These are phyloP conservation scores for Isaurus tuberculatus DNA, from an alignment of 92 coral and sea anemone species.

Conservation along the genomic window DNA sequence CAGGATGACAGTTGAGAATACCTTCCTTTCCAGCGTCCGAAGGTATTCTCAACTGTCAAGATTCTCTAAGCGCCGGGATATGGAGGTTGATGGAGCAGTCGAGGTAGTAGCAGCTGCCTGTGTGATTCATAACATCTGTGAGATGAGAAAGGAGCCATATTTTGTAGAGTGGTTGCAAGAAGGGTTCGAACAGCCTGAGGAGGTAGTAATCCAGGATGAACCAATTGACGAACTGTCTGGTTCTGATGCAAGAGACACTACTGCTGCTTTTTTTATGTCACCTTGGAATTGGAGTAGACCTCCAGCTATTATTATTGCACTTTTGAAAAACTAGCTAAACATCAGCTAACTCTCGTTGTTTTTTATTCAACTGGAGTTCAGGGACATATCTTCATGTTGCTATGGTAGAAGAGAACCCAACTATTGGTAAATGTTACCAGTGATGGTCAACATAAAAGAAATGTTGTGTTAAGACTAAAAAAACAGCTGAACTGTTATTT, in stretches of 20 bases:
- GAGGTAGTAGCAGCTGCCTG: conserved; percentile 39
- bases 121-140: conserved; percentile 47
- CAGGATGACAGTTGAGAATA: conserved; percentile 56
- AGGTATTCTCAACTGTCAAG: no score
- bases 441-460: neutral
- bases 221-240: conserved; percentile 48
- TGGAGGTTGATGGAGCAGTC: conserved; percentile 35
- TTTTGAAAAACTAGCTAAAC: conserved; percentile 30
- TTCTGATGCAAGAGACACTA: conserved; percentile 43
- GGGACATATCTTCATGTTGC: conserved; percentile 44
- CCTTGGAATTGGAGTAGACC: conserved; percentile 47
- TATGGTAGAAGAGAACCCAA: conserved; percentile 38
- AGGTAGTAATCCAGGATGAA: conserved; percentile 44
- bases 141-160: conserved; percentile 47
- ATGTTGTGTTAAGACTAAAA: conserved; percentile 1
- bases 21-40: conserved; percentile 55
- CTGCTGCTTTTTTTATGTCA: conserved; percentile 52
- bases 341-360: conserved; percentile 42
- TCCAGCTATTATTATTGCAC: conserved; percentile 28
- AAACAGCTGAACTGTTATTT: neutral
- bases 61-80: conserved; percentile 50
- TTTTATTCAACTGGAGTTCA: neutral
- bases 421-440: neutral
- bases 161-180: conserved; percentile 51
- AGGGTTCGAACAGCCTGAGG: conserved; percentile 52